Percentiles rank a stretch among this genome's conserved stretches.
phyloP scores from a whole-genome alignment of 2,888 invertebrate species.

The Mycalesis mineus region DNA sequence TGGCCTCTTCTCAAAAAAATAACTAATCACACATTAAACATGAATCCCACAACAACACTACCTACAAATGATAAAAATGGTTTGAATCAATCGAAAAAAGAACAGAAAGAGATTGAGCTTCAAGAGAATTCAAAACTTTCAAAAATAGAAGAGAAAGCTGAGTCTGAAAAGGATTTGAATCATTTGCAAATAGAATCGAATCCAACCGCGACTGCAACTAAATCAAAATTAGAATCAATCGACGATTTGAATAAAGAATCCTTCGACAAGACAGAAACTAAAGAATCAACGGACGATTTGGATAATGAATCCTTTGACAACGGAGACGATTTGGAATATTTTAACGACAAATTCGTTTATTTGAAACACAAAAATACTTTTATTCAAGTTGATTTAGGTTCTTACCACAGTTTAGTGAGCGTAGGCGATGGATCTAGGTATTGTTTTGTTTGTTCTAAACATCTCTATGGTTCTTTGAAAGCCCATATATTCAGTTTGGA shows the following conservation, averaged over 20 bases:
- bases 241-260: not conserved
- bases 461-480: slow-evolving; percentile 12
- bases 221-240: not conserved
- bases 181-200: not conserved
- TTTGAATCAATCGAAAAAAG: no score
- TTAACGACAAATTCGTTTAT: slow-evolving; percentile 32
- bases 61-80: not conserved
- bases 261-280: not conserved
- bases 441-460: slow-evolving; percentile 29
- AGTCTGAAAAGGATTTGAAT: not conserved
- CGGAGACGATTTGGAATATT: slow-evolving; percentile 4
- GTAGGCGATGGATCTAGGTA: slow-evolving; percentile 32
- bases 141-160: not conserved
- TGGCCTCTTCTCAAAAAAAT: not conserved
- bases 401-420: slow-evolving; percentile 32
- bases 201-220: not conserved
- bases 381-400: slow-evolving; percentile 27
- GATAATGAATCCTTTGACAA: not conserved
- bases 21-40: no score
- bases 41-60: no score
- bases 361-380: slow-evolving; percentile 33
- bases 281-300: not conserved
- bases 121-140: not conserved
- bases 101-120: not conserved
- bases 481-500: slow-evolving; percentile 26